Evolutionary conservation across 2,113 vertebrate species (phyloP).

Genomic region (Vulpes ferrilata): DNA sequence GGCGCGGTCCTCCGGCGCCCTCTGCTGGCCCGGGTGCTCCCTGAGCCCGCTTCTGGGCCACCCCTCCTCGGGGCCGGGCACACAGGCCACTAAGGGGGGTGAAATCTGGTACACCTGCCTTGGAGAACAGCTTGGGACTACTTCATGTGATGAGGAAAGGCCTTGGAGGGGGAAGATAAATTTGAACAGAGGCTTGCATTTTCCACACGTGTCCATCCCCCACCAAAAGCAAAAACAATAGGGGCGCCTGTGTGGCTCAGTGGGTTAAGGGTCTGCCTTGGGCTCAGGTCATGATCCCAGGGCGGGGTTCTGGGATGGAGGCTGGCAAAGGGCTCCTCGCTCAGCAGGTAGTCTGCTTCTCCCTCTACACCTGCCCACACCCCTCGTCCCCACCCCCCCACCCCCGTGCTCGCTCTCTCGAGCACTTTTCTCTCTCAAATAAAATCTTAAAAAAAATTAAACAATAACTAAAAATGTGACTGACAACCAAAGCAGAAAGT

Average conservation of each 20-base stretch:
- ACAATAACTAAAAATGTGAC: slow-evolving; percentile 8
- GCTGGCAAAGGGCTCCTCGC: background rate
- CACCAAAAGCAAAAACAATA: background rate
- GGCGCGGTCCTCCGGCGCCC: slow-evolving; percentile 24
- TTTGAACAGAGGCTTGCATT: background rate
- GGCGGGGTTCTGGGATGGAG: background rate
- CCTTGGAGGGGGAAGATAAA: background rate
- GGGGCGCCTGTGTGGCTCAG: background rate
- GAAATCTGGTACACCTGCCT: background rate
- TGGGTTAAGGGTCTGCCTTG: background rate
- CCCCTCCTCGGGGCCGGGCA: background rate
- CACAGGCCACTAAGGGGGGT: rapidly evolving
- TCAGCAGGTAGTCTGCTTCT: background rate
- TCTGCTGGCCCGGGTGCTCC: slow-evolving; percentile 31
- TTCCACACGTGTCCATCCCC: background rate
- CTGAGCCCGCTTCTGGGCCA: background rate
- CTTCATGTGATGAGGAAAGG: rapidly evolving
- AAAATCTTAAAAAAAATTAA: background rate
- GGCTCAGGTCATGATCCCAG: background rate
- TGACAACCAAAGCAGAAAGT: background rate
- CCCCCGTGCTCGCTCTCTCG: background rate
- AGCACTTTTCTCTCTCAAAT: background rate
- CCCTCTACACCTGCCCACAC: background rate
- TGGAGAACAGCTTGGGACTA: background rate
- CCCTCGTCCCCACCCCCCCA: background rate